phyloP scores from a whole-genome alignment of 2,888 invertebrate species.

The Sylvicola fuscatus region DNA sequence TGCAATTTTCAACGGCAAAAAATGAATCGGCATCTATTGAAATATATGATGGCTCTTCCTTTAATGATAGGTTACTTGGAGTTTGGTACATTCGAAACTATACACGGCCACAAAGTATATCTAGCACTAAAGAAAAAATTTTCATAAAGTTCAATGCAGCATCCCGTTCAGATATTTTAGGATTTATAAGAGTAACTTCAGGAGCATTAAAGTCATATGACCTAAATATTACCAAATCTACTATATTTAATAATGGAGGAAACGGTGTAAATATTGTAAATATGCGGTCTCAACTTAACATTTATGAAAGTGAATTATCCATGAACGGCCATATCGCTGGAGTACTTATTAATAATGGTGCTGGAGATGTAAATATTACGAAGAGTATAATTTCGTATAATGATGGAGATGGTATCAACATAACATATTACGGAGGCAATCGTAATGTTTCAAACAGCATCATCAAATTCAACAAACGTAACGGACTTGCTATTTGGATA shows the following conservation, averaged over 20 bases:
- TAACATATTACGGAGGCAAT: constrained; percentile 87
- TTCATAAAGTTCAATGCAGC: constrained; percentile 60
- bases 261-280: constrained; percentile 90
- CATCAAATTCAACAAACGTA: constrained; percentile 70
- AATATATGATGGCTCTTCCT: constrained; percentile 57
- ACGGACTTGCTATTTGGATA: constrained; percentile 76
- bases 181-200: constrained; percentile 59
- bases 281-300: constrained; percentile 68
- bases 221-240: constrained; percentile 66
- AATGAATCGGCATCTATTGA: constrained; percentile 55
- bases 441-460: constrained; percentile 75
- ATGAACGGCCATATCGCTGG: constrained; percentile 83
- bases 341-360: constrained; percentile 73
- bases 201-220: constrained; percentile 64
- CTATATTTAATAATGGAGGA: constrained; percentile 76
- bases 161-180: constrained; percentile 46
- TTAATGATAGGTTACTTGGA: constrained; percentile 46
- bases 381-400: constrained; percentile 78
- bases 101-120: constrained; percentile 74
- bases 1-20: constrained; percentile 55
- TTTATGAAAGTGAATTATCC: constrained; percentile 63
- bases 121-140: constrained; percentile 59
- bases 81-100: constrained; percentile 58
- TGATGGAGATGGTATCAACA: constrained; percentile 84
- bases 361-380: constrained; percentile 85